A percentile compares a stretch with the other conserved stretches of the same genome.
Evolutionary conservation across 2,888 invertebrate species (phyloP).

Genomic region (Heterodera filipjevi): DNA sequence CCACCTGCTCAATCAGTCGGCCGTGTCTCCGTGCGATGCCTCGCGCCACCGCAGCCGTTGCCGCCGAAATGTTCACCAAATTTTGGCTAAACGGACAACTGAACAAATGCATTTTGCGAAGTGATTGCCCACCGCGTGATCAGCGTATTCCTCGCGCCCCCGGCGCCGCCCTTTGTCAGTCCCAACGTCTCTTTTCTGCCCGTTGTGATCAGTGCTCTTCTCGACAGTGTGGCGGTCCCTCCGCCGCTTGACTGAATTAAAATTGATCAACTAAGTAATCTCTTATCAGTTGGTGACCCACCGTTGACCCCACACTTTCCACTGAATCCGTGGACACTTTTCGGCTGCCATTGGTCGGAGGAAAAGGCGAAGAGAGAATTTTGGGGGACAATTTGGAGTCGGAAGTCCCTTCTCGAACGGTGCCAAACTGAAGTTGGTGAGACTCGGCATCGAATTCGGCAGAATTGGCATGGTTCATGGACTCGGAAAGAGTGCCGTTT

Average conservation of each 20-base stretch:
- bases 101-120: background rate
- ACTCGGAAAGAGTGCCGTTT: background rate
- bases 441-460: background rate
- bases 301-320: conserved; percentile 19
- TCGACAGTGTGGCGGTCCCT: background rate
- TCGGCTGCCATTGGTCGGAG: background rate
- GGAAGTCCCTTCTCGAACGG: background rate
- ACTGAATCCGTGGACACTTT: conserved; percentile 3
- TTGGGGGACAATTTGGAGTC: background rate
- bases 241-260: conserved; percentile 7
- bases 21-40: conserved; percentile 3
- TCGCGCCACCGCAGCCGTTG: background rate
- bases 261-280: background rate
- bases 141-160: background rate
- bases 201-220: background rate
- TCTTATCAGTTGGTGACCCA: background rate
- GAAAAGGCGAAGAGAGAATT: background rate
- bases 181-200: background rate
- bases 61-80: conserved; percentile 6
- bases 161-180: background rate
- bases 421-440: background rate
- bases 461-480: background rate
- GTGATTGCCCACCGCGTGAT: background rate
- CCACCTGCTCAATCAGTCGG: background rate
- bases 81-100: background rate